phyloP scores from a whole-genome alignment of 2,888 invertebrate genomes.

The Lycia hirtaria region DNA sequence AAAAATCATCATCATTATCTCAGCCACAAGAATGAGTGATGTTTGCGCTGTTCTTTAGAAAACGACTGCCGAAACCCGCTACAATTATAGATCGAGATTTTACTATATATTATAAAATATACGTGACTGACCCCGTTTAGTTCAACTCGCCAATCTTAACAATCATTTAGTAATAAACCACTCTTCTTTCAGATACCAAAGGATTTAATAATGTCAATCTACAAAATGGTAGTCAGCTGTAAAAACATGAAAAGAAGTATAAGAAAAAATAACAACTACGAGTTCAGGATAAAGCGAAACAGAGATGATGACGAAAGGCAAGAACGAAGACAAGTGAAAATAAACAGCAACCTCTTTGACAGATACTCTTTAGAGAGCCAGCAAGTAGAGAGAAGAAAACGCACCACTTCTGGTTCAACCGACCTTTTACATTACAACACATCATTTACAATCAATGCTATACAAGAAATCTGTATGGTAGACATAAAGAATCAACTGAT shows the following conservation, averaged over 20 bases:
- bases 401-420: slow-evolving; percentile 62
- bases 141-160: too few relatives aligned
- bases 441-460: slow-evolving; percentile 72
- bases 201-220: slow-evolving; percentile 90
- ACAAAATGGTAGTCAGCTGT: slow-evolving; percentile 90
- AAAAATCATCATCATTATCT: too few relatives aligned
- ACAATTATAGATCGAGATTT: too few relatives aligned
- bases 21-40: too few relatives aligned
- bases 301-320: slow-evolving; percentile 63
- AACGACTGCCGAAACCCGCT: too few relatives aligned
- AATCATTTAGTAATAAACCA: neutral
- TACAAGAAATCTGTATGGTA: slow-evolving; percentile 81
- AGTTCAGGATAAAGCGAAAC: slow-evolving; percentile 66
- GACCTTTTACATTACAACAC: slow-evolving; percentile 53
- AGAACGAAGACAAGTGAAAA: slow-evolving; percentile 73
- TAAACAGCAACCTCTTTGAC: slow-evolving; percentile 76
- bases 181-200: slow-evolving; percentile 86
- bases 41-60: too few relatives aligned
- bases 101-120: too few relatives aligned
- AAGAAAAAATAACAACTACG: slow-evolving; percentile 78
- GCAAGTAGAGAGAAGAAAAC: slow-evolving; percentile 71
- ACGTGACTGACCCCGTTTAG: too few relatives aligned
- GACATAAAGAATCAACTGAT: slow-evolving; percentile 75
- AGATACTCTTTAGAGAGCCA: slow-evolving; percentile 75
- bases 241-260: slow-evolving; percentile 86